Conservation (phyloP, 2,797 vertebrate genomes). For the Tympanoctomys barrerae region DNA sequence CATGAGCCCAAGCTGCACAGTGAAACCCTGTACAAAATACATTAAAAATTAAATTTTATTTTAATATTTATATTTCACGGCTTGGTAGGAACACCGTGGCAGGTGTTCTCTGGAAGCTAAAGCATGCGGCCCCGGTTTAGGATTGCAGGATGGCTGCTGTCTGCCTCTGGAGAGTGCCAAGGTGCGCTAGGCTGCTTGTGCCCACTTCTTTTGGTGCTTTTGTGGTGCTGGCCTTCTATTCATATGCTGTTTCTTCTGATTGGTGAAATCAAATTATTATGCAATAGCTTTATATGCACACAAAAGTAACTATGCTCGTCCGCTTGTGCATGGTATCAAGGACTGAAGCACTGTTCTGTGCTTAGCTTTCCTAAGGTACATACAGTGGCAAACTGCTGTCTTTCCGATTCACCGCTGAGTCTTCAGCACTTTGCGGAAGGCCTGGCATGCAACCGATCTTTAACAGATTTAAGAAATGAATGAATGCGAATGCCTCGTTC, state of each 20-base stretch:
- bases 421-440: not conserved
- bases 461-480: not conserved
- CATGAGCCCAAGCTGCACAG: too few relatives aligned
- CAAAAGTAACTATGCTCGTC: not conserved
- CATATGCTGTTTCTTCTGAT: not conserved
- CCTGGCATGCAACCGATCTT: not conserved
- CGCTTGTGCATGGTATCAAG: not conserved
- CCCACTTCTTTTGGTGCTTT: not conserved
- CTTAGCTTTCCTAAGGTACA: not conserved
- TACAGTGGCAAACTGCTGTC: not conserved
- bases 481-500: not conserved
- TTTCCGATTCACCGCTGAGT: not conserved
- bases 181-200: not conserved
- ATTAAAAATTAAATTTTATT: not conserved
- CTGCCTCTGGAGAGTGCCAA: not conserved
- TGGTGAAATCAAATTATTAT: not conserved
- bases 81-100: not conserved
- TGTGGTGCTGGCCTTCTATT: not conserved
- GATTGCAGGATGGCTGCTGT: not conserved
- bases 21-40: too few relatives aligned
- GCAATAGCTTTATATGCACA: not conserved
- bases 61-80: conserved; percentile 30
- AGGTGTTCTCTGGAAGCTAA: not conserved
- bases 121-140: not conserved
- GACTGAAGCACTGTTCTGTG: not conserved